Percentiles rank a stretch among this genome's conserved stretches.
These are phyloP conservation scores for Syritta pipiens DNA, from an alignment of 2,888 invertebrate species.

Conservation along the genomic window DNA sequence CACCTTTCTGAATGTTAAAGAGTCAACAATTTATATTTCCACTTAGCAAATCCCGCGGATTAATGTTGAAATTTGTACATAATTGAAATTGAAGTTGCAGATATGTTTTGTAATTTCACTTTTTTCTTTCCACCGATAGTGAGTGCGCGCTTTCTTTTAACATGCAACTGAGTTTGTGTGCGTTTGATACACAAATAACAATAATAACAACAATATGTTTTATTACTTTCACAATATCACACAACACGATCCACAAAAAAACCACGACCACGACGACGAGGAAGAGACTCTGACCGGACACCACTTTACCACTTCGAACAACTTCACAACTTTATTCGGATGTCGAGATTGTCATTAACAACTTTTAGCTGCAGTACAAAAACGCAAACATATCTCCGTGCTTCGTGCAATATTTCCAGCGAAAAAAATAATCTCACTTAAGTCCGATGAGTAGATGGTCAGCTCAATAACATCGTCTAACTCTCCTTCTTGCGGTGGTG, in stretches of 20 bases:
- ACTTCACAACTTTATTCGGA: no score
- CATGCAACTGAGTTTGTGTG: constrained; percentile 29
- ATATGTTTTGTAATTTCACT: constrained; percentile 67
- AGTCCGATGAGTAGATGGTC: constrained; percentile 48
- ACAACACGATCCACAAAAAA: constrained; percentile 15
- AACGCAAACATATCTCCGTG: constrained; percentile 29
- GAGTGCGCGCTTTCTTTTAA: constrained; percentile 49
- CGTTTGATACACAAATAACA: constrained; percentile 46
- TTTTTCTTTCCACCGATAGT: constrained; percentile 71
- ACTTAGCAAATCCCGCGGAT: constrained; percentile 46
- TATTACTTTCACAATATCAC: constrained; percentile 64
- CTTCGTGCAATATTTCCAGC: background rate
- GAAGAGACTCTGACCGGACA: no score
- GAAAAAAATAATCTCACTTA: constrained; percentile 52
- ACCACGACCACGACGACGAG: constrained; percentile 15
- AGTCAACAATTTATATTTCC: constrained; percentile 53
- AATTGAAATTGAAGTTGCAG: constrained; percentile 4
- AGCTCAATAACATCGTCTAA: constrained; percentile 59
- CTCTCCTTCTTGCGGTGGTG: constrained; percentile 46
- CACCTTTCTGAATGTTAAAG: constrained; percentile 36
- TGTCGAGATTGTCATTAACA: no score
- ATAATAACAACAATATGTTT: constrained; percentile 40
- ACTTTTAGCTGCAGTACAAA: constrained; percentile 29
- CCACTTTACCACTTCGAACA: no score
- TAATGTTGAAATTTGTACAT: constrained; percentile 23